phyloP scores from a whole-genome alignment of 2,888 invertebrate species.

The Caenorhabditis panamensis region DNA sequence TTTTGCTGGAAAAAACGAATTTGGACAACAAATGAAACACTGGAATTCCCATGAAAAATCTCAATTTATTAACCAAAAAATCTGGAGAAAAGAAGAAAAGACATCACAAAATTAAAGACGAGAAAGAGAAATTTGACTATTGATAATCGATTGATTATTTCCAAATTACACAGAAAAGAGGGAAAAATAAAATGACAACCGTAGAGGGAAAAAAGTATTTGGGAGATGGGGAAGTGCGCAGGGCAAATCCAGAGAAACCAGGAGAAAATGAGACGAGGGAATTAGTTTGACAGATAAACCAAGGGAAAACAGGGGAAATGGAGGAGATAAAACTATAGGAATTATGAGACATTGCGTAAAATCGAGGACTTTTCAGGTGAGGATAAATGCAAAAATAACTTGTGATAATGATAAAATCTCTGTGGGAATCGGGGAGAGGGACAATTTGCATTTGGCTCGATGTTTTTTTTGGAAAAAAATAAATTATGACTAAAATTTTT shows the following conservation, averaged over 20 bases:
- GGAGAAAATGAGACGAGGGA: not conserved
- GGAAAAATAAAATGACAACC: not conserved
- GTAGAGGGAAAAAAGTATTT: not conserved
- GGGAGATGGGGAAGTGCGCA: not conserved
- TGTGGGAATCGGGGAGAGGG: too few species aligned
- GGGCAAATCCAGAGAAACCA: not conserved
- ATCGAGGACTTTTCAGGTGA: too few species aligned
- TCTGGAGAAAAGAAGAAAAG: not conserved
- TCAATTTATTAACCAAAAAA: not conserved
- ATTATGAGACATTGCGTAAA: too few species aligned
- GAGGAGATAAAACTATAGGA: not conserved
- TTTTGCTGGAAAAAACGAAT: not conserved
- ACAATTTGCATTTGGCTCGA: not conserved
- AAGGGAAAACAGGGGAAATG: not conserved
- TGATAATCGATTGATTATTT: not conserved
- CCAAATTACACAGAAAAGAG: not conserved
- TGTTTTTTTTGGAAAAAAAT: not conserved
- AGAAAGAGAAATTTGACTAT: too few species aligned
- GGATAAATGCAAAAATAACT: not conserved
- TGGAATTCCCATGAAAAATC: too few species aligned
- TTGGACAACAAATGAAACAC: not conserved
- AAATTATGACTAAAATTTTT: not conserved
- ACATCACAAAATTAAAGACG: constrained; percentile 2
- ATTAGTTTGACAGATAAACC: too few species aligned
- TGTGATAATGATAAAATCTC: too few species aligned